Conservation (phyloP, 2,888 invertebrate species). For the Xiphydria camelus region DNA sequence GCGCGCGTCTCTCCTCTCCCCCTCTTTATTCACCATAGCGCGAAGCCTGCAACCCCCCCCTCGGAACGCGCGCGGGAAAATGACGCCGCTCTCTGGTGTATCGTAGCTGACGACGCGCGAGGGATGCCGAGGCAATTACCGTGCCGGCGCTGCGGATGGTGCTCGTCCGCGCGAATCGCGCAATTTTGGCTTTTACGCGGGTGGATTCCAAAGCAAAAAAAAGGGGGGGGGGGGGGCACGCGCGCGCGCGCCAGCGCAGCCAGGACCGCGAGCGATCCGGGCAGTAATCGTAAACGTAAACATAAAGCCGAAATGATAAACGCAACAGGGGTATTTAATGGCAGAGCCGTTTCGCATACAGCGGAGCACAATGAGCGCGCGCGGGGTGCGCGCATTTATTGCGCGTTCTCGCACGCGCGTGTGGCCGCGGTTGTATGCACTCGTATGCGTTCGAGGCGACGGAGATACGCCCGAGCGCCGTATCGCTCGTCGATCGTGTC, state of each 20-base stretch:
- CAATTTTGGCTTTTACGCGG: conserved; percentile 5
- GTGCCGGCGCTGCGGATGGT: not conserved
- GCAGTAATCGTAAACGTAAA: conserved; percentile 44
- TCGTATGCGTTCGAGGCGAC: not conserved
- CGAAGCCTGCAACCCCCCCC: too few species aligned
- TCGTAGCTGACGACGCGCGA: too few species aligned
- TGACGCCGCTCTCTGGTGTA: too few species aligned
- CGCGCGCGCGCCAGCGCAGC: conserved; percentile 8
- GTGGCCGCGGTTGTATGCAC: not conserved
- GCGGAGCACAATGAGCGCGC: conserved; percentile 24
- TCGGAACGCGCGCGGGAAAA: too few species aligned
- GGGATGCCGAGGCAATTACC: not conserved
- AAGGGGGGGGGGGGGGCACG: too few species aligned
- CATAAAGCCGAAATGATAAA: conserved; percentile 50
- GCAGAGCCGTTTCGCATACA: conserved; percentile 31
- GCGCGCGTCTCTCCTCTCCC: conserved; percentile 20
- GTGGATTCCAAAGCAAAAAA: not conserved
- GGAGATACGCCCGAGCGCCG: conserved; percentile 5
- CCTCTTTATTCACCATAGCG: conserved; percentile 20
- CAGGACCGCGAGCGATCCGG: too few species aligned
- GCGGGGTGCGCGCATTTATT: not conserved
- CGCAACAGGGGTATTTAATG: conserved; percentile 48
- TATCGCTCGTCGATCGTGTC: conserved; percentile 31
- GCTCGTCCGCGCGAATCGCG: not conserved
- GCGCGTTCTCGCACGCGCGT: too few species aligned